Conservation (phyloP, 2,113 vertebrate genomes). For the Gavialis gangeticus region DNA sequence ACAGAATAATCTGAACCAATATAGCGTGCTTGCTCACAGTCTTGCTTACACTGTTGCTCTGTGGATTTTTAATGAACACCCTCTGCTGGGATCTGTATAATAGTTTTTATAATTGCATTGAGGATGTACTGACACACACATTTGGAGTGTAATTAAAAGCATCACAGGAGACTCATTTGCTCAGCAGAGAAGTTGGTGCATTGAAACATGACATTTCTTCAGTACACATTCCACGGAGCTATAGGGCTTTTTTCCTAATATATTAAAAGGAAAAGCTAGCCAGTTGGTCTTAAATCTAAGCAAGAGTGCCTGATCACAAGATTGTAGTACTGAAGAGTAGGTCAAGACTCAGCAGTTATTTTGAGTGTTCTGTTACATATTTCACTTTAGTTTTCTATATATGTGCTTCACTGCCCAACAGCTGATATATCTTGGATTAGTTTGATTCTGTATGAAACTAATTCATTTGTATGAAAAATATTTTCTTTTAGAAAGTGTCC, state of each 20-base stretch:
- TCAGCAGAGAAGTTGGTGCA: constrained; percentile 9
- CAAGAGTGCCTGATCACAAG: constrained; percentile 5
- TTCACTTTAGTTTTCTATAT: constrained; percentile 25
- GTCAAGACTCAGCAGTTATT: neutral
- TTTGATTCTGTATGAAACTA: constrained; percentile 50
- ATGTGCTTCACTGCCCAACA: constrained; percentile 12
- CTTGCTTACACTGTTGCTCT: neutral
- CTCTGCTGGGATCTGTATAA: neutral
- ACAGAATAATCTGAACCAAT: neutral
- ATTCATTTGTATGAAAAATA: constrained; percentile 2
- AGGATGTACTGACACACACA: neutral
- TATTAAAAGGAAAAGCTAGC: neutral
- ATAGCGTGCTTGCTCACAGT: neutral
- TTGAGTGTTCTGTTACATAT: constrained; percentile 11
- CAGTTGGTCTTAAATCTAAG: neutral
- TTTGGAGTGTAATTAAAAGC: neutral
- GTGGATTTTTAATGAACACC: neutral
- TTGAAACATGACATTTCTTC: neutral
- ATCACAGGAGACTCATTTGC: constrained; percentile 9
- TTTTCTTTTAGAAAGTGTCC: constrained; percentile 38
- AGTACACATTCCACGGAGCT: constrained; percentile 7
- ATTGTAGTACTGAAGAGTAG: constrained; percentile 32
- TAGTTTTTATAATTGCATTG: neutral
- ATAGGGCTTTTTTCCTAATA: neutral
- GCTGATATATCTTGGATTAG: neutral